A percentile compares a stretch with the other conserved stretches of the same genome.
phyloP scores from a whole-genome alignment of 2,797 vertebrate species.

The Dromococcyx pavoninus region DNA sequence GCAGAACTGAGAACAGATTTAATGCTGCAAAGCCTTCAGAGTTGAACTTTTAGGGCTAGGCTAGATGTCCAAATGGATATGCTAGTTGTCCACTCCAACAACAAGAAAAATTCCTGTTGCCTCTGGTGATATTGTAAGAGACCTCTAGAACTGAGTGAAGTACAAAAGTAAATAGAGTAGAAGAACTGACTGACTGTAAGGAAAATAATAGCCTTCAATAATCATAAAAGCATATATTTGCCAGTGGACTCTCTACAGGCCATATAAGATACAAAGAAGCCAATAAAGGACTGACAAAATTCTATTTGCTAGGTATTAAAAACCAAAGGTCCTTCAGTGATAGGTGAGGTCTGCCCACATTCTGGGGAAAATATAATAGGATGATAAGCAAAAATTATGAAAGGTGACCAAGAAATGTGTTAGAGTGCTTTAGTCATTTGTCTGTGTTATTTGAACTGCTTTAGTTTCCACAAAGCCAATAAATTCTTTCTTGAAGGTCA shows the following conservation, averaged over 20 bases:
- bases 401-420: not conserved
- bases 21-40: not conserved
- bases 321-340: not conserved
- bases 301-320: not conserved
- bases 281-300: not conserved
- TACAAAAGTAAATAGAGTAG: not conserved
- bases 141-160: not conserved
- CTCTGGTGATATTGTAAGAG: not conserved
- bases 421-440: conserved; percentile 5
- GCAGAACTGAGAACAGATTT: not conserved
- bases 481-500: conserved; percentile 24
- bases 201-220: not conserved
- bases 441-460: conserved; percentile 11
- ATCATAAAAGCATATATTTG: not conserved
- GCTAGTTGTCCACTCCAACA: not conserved
- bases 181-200: not conserved
- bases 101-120: not conserved
- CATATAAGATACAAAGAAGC: not conserved
- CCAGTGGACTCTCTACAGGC: not conserved
- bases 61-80: not conserved
- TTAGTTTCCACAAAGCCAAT: conserved; percentile 10
- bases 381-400: not conserved
- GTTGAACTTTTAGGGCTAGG: not conserved
- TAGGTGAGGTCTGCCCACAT: not conserved
- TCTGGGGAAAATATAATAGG: not conserved